Evolutionary conservation across 2,113 vertebrate genomes (phyloP).

Genomic region (Spermophilus dauricus): DNA sequence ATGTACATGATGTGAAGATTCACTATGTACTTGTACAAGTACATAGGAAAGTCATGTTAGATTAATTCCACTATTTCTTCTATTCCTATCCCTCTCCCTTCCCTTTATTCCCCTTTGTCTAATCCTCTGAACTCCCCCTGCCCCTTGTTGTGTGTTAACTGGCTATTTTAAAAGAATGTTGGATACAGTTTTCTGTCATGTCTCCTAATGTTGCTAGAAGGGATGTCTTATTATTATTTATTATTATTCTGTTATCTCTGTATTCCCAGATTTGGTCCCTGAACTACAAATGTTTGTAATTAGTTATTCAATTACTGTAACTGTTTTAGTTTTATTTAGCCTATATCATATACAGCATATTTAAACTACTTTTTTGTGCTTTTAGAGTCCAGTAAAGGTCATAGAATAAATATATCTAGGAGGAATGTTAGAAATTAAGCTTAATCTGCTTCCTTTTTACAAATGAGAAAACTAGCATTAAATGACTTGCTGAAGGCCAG

Average conservation of each 20-base stretch:
- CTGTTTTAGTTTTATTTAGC: background rate
- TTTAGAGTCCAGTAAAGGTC: background rate
- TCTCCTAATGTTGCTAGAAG: background rate
- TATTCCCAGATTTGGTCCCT: background rate
- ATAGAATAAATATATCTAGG: background rate
- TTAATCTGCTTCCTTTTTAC: background rate
- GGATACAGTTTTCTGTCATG: background rate
- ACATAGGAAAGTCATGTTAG: too few relatives aligned
- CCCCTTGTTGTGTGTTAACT: too few relatives aligned
- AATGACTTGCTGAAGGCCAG: background rate
- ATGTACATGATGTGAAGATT: too few relatives aligned
- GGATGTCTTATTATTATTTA: background rate
- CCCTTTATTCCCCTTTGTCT: too few relatives aligned
- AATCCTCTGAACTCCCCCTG: too few relatives aligned
- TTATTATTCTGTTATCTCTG: background rate
- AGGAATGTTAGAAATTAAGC: constrained; percentile 15
- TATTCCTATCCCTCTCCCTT: too few relatives aligned
- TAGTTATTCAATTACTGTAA: background rate
- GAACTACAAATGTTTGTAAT: constrained; percentile 11
- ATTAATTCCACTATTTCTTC: too few relatives aligned
- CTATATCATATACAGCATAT: background rate
- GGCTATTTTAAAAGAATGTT: background rate
- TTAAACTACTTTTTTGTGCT: background rate
- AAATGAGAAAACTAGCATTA: background rate
- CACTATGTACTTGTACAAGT: too few relatives aligned